Percentiles rank a stretch among this genome's conserved stretches.
Conservation (phyloP, 2,113 vertebrate genomes). For the Dasypus novemcinctus region DNA sequence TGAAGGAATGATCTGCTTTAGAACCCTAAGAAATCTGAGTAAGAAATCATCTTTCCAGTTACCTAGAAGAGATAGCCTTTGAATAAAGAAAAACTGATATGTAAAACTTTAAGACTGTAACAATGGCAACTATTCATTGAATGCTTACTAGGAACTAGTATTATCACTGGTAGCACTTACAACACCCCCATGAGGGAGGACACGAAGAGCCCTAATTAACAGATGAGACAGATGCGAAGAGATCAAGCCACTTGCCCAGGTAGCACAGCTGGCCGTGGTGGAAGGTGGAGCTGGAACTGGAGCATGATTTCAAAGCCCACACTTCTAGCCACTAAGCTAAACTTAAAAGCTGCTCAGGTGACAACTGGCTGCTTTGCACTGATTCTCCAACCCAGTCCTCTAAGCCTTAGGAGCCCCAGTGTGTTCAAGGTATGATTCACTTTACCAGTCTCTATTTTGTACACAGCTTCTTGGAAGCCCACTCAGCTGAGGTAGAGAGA, state of each 20-base stretch:
- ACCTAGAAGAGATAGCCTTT: neutral
- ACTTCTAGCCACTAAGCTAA: neutral
- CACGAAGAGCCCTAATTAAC: neutral
- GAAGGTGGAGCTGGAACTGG: neutral
- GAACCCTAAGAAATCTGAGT: neutral
- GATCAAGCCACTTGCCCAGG: neutral
- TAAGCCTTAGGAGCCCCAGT: neutral
- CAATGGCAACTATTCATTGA: neutral
- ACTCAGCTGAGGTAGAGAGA: neutral
- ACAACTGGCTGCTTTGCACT: neutral
- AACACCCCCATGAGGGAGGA: neutral
- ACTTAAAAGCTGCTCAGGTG: neutral
- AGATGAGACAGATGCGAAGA: constrained; percentile 19
- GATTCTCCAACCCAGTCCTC: neutral
- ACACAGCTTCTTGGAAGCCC: constrained; percentile 11
- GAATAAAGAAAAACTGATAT: neutral
- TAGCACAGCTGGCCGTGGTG: fast-evolving
- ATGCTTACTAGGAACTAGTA: neutral
- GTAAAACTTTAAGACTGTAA: neutral
- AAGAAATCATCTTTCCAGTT: neutral
- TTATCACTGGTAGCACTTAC: neutral
- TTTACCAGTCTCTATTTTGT: neutral
- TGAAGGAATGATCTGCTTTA: neutral
- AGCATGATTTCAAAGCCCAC: neutral
- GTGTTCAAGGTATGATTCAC: constrained; percentile 12